Evolutionary conservation across 2,113 vertebrate genomes (phyloP).

Genomic region (Ptilonorhynchus violaceus): DNA sequence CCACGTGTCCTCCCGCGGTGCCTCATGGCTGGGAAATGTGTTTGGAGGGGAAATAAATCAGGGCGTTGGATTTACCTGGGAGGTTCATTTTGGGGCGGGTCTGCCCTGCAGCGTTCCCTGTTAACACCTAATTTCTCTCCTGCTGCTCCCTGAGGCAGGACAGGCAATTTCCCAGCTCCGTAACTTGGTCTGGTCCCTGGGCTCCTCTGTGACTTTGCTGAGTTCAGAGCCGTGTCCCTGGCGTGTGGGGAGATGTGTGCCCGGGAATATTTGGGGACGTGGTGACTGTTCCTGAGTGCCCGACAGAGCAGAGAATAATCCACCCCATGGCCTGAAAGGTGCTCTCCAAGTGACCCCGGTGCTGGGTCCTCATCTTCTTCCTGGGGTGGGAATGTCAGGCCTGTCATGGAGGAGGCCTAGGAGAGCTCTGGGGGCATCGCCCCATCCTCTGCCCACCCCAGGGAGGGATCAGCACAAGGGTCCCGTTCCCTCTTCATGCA

Average conservation of each 20-base stretch:
- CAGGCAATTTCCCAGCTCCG: neutral
- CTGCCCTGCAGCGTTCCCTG: rapidly evolving
- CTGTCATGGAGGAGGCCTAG: neutral
- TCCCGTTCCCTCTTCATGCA: neutral
- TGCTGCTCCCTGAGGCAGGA: neutral
- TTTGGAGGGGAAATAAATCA: neutral
- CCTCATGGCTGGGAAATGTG: neutral
- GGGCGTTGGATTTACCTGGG: neutral
- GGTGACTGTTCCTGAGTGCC: rapidly evolving
- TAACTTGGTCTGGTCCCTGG: neutral
- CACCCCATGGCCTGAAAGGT: neutral
- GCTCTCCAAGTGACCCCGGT: neutral
- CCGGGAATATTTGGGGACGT: rapidly evolving
- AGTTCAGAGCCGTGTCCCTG: rapidly evolving
- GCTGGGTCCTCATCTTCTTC: neutral
- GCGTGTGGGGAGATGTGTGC: rapidly evolving
- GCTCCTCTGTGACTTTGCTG: neutral
- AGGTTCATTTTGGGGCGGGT: neutral
- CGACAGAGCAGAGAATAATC: neutral
- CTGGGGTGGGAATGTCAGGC: neutral
- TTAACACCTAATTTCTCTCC: neutral
- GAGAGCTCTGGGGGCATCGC: neutral
- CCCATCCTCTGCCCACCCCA: rapidly evolving
- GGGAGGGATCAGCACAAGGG: neutral
- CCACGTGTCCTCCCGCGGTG: neutral